Evolutionary conservation across 2,888 invertebrate genomes (phyloP).

Genomic region (Aricia artaxerxes): DNA sequence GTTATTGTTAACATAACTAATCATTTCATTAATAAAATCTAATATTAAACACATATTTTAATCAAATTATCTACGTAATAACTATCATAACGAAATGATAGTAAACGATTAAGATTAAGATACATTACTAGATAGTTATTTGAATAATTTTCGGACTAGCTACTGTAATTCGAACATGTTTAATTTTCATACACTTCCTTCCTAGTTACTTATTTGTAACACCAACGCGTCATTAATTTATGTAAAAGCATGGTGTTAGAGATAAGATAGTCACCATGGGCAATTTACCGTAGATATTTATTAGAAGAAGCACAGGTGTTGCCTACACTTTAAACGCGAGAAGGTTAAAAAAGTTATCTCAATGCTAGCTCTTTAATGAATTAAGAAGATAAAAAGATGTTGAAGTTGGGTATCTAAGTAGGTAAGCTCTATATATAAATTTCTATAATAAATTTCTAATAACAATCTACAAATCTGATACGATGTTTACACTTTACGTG

Average conservation of each 20-base stretch:
- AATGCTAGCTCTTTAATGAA: no score
- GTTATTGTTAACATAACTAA: background rate
- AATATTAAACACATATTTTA: background rate
- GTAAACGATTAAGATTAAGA: background rate
- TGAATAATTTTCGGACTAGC: background rate
- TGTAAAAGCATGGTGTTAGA: conserved; percentile 1
- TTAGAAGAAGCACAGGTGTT: background rate
- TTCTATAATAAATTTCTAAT: no score
- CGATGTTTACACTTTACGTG: no score
- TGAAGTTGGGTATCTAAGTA: no score
- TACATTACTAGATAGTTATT: background rate
- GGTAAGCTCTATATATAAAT: no score
- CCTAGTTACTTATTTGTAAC: background rate
- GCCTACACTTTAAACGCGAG: background rate
- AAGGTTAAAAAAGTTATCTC: background rate
- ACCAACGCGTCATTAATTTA: background rate
- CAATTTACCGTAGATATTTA: conserved; percentile 18
- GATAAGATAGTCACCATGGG: background rate
- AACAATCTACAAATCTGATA: no score
- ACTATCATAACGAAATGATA: background rate
- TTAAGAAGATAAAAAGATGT: background rate
- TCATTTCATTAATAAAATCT: background rate
- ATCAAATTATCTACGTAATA: background rate
- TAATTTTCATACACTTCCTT: background rate
- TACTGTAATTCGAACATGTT: background rate